Conservation (phyloP, 2,113 vertebrate genomes). For the Syrmaticus mikado region DNA sequence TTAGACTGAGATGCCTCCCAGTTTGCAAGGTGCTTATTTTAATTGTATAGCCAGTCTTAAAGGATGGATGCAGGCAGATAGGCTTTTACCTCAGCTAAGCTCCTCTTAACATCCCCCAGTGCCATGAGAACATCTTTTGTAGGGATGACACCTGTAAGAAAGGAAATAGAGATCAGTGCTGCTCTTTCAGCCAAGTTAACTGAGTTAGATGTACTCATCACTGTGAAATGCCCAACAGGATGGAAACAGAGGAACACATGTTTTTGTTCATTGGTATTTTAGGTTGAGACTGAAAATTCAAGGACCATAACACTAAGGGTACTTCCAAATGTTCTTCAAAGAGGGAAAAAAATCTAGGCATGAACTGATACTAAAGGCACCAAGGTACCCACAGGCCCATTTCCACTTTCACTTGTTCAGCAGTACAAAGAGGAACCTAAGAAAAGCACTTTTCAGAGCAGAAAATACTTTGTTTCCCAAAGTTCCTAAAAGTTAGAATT, state of each 20-base stretch:
- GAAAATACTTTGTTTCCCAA: neutral
- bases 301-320: neutral
- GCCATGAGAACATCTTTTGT: slow-evolving; percentile 91
- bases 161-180: slow-evolving; percentile 25
- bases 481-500: neutral
- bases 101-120: slow-evolving; percentile 88
- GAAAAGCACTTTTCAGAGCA: neutral
- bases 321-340: neutral
- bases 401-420: neutral
- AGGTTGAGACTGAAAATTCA: neutral
- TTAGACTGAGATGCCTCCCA: neutral
- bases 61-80: neutral
- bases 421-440: neutral
- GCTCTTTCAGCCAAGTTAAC: neutral
- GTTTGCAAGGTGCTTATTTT: slow-evolving; percentile 43
- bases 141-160: slow-evolving; percentile 84
- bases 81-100: slow-evolving; percentile 85
- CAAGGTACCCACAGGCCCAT: neutral
- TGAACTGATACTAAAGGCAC: neutral
- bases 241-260: neutral
- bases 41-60: slow-evolving; percentile 8
- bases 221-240: neutral
- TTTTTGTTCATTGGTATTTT: neutral
- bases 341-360: neutral
- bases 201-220: neutral